Base-by-base conservation (phyloP, 2,888 invertebrate species). In the Andrena praecox region DNA sequence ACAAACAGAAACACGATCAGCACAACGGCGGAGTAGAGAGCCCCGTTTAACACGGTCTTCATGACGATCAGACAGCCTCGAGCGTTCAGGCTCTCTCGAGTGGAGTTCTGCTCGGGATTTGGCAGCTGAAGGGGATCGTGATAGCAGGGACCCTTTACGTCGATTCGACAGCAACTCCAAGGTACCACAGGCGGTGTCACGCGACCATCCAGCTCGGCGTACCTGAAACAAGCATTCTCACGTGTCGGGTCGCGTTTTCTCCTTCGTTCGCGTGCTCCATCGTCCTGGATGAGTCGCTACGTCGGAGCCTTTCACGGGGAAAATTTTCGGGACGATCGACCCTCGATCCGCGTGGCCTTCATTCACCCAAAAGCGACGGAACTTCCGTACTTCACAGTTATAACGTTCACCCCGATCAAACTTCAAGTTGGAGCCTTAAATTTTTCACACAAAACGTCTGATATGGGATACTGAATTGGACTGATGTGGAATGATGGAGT, bases 151-250 rank as follows among this genome's bases (percentile, higher is more conserved):
- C 95, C 95, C 59, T 95, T 94, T 84, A 95, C 95, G 42, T 94
- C 93, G 3, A 95, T 94, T 64, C 95, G 95, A 91, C 96, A 96
- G 91, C 96, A 96, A 35, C 96, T 96, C 94, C 95, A 96, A 0
- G 96, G 96, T 0, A 95, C 94, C 52, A 95, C 95, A 0, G 95
- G 95, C 0, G 95, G 94, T 71, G 94, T 90, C 67, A 95, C 93
- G 85, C 94, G 94, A 7, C 95, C 95, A 77, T 95, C 95, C 0
- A 94, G 89, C 27, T 94, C 94, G 0, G 94, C 94, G 82, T 95
- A 88, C 85, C 95, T 95, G 86, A 81, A 88, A 84, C 79, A 82
- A 70, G 42, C 69, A 83, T 83, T 80, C 73, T 77, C 64, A 68
- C 71, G 67, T 73, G 72, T 82, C 80, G 54, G 67, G 29, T 86